These are phyloP conservation scores for Martes martes DNA, from an alignment of 2,113 vertebrate genomes.

Conservation along the genomic window DNA sequence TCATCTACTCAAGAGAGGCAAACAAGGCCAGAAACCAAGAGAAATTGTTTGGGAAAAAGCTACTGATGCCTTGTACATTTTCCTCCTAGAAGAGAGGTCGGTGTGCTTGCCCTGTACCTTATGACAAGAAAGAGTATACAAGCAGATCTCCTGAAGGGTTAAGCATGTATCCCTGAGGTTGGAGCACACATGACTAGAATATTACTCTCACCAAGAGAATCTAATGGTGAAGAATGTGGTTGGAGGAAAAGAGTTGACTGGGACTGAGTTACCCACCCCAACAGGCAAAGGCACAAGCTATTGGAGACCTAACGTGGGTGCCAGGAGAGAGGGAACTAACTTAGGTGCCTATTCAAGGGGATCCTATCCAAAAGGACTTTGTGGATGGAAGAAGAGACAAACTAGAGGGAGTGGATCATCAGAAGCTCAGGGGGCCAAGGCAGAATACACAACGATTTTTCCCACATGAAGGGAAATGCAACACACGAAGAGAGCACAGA, in stretches of 20 bases:
- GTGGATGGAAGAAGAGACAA: neutral
- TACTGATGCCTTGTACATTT: neutral
- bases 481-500: rapidly evolving
- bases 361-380: neutral
- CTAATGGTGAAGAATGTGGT: neutral
- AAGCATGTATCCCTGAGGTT: neutral
- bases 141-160: neutral
- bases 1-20: neutral
- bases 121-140: neutral
- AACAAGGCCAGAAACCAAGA: neutral
- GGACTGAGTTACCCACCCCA: neutral
- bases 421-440: neutral
- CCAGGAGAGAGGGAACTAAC: neutral
- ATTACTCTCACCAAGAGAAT: neutral
- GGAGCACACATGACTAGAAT: neutral
- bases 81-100: neutral
- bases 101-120: neutral
- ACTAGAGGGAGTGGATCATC: neutral
- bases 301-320: neutral
- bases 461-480: neutral
- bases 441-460: neutral
- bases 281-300: neutral
- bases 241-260: neutral
- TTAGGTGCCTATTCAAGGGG: neutral
- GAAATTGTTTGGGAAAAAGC: neutral